A percentile compares a stretch with the other conserved stretches of the same genome.
phyloP scores from a whole-genome alignment of 2,888 invertebrate species.

The Drosophila flavopinicola region DNA sequence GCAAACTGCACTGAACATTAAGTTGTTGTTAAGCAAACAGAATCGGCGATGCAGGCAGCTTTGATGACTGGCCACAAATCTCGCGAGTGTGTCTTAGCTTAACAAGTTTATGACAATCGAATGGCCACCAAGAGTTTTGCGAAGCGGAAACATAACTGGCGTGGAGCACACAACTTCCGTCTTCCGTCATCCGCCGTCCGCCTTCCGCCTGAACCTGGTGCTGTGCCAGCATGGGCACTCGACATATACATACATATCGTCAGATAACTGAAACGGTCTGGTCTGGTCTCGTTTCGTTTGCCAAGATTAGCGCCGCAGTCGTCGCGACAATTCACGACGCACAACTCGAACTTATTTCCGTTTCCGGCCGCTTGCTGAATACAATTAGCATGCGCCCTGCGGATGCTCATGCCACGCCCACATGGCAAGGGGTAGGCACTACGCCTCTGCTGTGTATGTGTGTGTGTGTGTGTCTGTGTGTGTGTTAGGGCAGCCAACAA shows the following conservation, averaged over 20 bases:
- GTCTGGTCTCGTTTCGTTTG: constrained; percentile 40
- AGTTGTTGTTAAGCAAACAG: background rate
- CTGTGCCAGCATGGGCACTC: constrained; percentile 1
- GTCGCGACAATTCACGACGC: constrained; percentile 46
- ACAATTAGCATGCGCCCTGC: constrained; percentile 62
- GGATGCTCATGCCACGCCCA: constrained; percentile 33
- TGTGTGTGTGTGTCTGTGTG: background rate
- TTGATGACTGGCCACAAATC: background rate
- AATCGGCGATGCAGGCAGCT: background rate
- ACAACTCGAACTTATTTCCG: constrained; percentile 70
- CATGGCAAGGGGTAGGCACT: no score
- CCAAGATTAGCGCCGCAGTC: constrained; percentile 54
- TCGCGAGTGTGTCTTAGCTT: constrained; percentile 21
- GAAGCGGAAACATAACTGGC: constrained; percentile 48
- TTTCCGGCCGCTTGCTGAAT: constrained; percentile 65
- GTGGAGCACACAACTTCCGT: constrained; percentile 43
- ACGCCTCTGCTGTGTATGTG: background rate
- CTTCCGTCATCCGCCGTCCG: no score
- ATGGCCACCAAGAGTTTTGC: constrained; percentile 28
- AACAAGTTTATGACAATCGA: constrained; percentile 24
- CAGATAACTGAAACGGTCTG: background rate
- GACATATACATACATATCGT: background rate
- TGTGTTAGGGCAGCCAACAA: constrained; percentile 44
- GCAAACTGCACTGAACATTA: no score
- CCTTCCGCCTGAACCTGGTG: constrained; percentile 19